These are phyloP conservation scores for Drosophila nannoptera DNA, from an alignment of 1,140 invertebrate species.

Conservation along the genomic window DNA sequence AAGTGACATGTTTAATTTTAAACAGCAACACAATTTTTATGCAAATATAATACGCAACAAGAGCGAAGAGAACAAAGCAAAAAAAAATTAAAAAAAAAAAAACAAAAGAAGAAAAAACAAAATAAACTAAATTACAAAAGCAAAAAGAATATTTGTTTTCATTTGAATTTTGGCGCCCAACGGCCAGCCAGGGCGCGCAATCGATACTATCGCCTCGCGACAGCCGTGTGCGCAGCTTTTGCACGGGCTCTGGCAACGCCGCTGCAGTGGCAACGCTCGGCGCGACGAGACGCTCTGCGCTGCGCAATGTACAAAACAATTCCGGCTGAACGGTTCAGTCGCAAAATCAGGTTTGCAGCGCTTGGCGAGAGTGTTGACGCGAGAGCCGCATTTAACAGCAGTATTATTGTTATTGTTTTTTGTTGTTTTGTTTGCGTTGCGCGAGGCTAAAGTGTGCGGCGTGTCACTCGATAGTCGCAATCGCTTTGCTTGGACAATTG, in stretches of 20 bases:
- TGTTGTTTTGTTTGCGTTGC: constrained; percentile 40
- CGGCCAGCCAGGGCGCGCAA: no score
- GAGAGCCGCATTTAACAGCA: constrained; percentile 28
- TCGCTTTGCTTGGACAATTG: constrained; percentile 5
- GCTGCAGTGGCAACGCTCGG: constrained; percentile 20
- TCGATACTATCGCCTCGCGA: constrained; percentile 14
- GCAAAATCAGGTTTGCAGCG: constrained; percentile 57
- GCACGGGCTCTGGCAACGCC: constrained; percentile 7
- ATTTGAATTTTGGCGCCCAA: neutral
- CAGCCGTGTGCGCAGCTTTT: constrained; percentile 24
- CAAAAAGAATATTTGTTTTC: neutral
- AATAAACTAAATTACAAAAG: constrained; percentile 54
- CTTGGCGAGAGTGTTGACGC: constrained; percentile 2
- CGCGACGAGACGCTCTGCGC: constrained; percentile 26
- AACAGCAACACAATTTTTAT: constrained; percentile 70
- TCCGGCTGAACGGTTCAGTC: constrained; percentile 41
- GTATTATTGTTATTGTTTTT: constrained; percentile 62
- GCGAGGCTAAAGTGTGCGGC: constrained; percentile 15
- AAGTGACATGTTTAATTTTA: constrained; percentile 71
- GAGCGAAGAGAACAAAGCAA: constrained; percentile 26
- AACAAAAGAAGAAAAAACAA: constrained; percentile 19
- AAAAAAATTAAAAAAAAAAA: constrained; percentile 48
- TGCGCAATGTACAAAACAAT: constrained; percentile 33
- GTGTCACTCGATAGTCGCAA: constrained; percentile 8
- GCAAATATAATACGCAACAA: constrained; percentile 58